Evolutionary conservation across 1,140 invertebrate genomes (phyloP).

Genomic region (Arctopsyche grandis): DNA sequence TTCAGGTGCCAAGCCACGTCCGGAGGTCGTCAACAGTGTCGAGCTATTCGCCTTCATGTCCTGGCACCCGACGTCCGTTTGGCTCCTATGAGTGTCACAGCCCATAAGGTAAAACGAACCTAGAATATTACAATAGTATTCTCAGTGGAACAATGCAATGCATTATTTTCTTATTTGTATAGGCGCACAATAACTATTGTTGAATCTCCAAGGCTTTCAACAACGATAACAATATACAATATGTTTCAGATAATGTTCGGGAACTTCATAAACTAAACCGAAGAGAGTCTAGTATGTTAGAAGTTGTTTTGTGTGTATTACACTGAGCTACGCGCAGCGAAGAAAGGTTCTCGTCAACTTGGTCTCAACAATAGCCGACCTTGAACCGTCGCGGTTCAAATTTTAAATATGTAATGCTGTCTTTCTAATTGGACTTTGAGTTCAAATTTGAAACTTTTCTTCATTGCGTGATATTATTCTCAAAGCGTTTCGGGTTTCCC

Average conservation of each 20-base stretch:
- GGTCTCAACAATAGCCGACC: neutral
- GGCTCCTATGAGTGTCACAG: conserved; percentile 77
- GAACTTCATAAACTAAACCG: neutral
- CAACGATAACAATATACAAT: neutral
- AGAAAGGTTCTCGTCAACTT: neutral
- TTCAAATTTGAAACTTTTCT: too few relatives aligned
- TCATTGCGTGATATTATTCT: too few relatives aligned
- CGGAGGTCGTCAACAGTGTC: conserved; percentile 78
- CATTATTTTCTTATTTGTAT: too few relatives aligned
- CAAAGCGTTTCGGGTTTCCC: too few relatives aligned
- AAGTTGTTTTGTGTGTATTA: neutral
- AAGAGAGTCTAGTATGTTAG: neutral
- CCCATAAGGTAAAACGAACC: conserved; percentile 73
- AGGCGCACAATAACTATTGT: neutral
- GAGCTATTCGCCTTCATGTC: conserved; percentile 74
- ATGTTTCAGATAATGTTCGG: neutral
- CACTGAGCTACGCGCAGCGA: neutral
- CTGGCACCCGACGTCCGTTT: conserved; percentile 75
- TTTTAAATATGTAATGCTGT: too few relatives aligned
- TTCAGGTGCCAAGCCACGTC: conserved; percentile 81
- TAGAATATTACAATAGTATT: too few relatives aligned
- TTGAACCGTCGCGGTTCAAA: too few relatives aligned
- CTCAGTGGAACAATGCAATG: too few relatives aligned
- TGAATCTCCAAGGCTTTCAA: neutral
- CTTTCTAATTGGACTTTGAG: too few relatives aligned